Evolutionary conservation across 2,113 vertebrate genomes (phyloP).

Genomic region (Dasyornis broadbenti): DNA sequence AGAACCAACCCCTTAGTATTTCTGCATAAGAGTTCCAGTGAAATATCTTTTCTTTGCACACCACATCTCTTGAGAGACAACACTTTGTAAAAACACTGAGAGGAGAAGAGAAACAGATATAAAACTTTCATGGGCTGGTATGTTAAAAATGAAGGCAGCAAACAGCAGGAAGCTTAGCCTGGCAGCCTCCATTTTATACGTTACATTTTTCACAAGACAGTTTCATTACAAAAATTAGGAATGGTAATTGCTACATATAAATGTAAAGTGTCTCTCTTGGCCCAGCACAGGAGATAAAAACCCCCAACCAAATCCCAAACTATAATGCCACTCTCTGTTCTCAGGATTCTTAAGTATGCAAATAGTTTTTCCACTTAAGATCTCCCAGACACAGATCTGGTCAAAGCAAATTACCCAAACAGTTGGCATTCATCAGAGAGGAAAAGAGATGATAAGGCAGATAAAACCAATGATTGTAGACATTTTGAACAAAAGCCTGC

Average conservation of each 20-base stretch:
- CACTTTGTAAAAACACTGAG: not conserved
- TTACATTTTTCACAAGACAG: slow-evolving; percentile 1
- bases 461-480: slow-evolving; percentile 54
- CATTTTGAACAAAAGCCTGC: slow-evolving; percentile 50
- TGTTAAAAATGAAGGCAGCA: not conserved
- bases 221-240: slow-evolving; percentile 53
- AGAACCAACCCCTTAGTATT: not conserved
- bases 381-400: slow-evolving; percentile 60
- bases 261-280: slow-evolving; percentile 45
- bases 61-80: not conserved
- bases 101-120: not conserved
- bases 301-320: slow-evolving; percentile 35
- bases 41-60: not conserved
- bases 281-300: slow-evolving; percentile 15
- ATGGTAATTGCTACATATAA: slow-evolving; percentile 37
- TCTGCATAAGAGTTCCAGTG: not conserved
- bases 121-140: not conserved
- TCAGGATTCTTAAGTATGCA: slow-evolving; percentile 67
- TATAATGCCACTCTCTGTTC: slow-evolving; percentile 32
- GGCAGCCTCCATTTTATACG: not conserved
- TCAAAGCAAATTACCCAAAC: slow-evolving; percentile 66
- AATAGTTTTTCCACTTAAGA: slow-evolving; percentile 69
- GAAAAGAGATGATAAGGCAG: slow-evolving; percentile 54
- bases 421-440: slow-evolving; percentile 58
- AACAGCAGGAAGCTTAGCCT: not conserved